phyloP scores from a whole-genome alignment of 2,888 invertebrate species.

The Cheilosia impressa region DNA sequence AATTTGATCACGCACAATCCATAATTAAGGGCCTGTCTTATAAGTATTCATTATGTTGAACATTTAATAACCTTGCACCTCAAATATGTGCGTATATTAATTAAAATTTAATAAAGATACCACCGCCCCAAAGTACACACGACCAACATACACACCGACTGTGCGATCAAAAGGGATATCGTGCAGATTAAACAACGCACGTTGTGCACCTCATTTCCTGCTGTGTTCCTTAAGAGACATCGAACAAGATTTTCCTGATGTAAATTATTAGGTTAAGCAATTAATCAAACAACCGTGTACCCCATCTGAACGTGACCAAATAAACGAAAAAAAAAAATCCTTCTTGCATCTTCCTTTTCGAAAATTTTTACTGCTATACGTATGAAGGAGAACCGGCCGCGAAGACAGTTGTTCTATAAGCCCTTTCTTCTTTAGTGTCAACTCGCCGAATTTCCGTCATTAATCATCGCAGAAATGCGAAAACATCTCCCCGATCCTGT shows the following conservation, averaged over 20 bases:
- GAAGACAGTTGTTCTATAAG: conserved; percentile 42
- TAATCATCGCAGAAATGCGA: conserved; percentile 65
- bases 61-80: conserved; percentile 72
- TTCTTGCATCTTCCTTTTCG: conserved; percentile 14
- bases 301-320: conserved; percentile 44
- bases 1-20: conserved; percentile 53
- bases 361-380: background rate
- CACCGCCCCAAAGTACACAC: conserved; percentile 71
- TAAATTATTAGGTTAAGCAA: conserved; percentile 73
- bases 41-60: conserved; percentile 63
- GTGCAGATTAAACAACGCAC: conserved; percentile 45
- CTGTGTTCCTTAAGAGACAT: conserved; percentile 49
- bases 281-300: conserved; percentile 56
- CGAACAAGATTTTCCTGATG: conserved; percentile 68
- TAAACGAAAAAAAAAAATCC: background rate
- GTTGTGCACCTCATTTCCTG: conserved; percentile 47
- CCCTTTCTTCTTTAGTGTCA: conserved; percentile 65
- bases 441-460: conserved; percentile 58
- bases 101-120: conserved; percentile 73
- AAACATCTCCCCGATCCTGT: conserved; percentile 39
- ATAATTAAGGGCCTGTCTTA: conserved; percentile 64
- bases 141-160: conserved; percentile 5
- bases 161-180: conserved; percentile 50
- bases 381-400: conserved; percentile 23
- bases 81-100: conserved; percentile 61